Percentiles rank a stretch among this genome's conserved stretches.
Conservation (phyloP, 2,888 invertebrate species). For the Drosophila incognita region DNA sequence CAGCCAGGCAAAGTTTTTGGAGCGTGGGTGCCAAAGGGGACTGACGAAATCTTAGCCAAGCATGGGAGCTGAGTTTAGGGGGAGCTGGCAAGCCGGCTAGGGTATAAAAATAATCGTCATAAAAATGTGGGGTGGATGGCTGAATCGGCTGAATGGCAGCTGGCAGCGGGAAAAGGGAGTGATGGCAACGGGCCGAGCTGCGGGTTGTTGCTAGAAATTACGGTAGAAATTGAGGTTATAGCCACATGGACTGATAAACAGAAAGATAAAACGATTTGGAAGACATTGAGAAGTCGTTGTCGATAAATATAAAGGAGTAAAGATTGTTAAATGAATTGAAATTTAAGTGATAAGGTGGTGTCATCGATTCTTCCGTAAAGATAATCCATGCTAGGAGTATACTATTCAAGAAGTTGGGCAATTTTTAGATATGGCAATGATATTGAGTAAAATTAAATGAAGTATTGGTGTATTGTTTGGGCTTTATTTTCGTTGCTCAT, state of each 20-base stretch:
- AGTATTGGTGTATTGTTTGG: background rate
- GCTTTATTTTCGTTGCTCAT: background rate
- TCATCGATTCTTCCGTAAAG: background rate
- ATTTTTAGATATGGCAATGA: background rate
- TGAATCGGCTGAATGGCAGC: conserved; percentile 35
- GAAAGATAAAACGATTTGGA: conserved; percentile 47
- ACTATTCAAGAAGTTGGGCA: background rate
- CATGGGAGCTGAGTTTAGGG: conserved; percentile 13
- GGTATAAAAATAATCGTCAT: conserved; percentile 78
- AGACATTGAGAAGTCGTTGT: conserved; percentile 8
- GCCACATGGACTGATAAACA: conserved; percentile 45
- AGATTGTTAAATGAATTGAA: background rate
- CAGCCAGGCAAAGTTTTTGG: conserved; percentile 55
- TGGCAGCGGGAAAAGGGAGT: background rate
- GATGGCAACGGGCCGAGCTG: conserved; percentile 1
- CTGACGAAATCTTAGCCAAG: conserved; percentile 16
- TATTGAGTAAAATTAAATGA: background rate
- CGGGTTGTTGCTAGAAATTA: conserved; percentile 10
- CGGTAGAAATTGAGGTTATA: conserved; percentile 39
- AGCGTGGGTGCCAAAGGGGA: conserved; percentile 25
- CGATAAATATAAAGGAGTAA: conserved; percentile 13
- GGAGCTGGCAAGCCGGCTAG: background rate
- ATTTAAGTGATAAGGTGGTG: background rate
- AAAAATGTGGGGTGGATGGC: conserved; percentile 52
- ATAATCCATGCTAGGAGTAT: background rate